Conservation (phyloP, 2,113 vertebrate genomes). For the Pardalotus punctatus region DNA sequence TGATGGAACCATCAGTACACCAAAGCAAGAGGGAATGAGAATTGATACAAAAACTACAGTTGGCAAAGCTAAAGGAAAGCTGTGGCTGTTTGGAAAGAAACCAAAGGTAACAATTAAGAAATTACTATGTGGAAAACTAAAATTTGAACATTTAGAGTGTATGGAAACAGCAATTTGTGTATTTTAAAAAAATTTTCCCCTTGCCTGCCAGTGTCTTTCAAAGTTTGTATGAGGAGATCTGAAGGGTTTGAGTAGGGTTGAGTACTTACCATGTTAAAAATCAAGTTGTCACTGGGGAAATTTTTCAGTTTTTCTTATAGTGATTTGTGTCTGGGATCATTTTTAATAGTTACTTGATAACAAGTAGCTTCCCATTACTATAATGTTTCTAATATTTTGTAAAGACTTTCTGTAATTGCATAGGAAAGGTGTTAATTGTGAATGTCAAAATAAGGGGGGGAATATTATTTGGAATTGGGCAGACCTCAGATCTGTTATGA, state of each 20-base stretch:
- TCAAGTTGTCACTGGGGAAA: neutral
- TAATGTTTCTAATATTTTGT: neutral
- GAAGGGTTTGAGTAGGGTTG: neutral
- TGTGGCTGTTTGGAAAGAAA: conserved; percentile 99
- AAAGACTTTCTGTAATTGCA: neutral
- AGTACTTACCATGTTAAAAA: neutral
- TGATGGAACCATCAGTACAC: conserved; percentile 91
- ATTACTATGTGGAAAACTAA: conserved; percentile 2
- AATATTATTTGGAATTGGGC: neutral
- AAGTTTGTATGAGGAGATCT: neutral
- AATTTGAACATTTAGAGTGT: neutral
- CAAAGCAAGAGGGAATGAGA: conserved; percentile 84
- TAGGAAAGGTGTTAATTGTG: neutral
- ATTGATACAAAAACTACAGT: conserved; percentile 87
- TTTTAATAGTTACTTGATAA: neutral
- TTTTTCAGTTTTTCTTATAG: neutral
- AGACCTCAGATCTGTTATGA: neutral
- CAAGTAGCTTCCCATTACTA: neutral
- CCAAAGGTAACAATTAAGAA: conserved; percentile 85
- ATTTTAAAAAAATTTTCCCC: neutral
- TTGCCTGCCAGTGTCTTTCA: neutral
- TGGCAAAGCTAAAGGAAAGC: conserved; percentile 92
- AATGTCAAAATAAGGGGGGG: neutral
- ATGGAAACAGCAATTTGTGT: neutral
- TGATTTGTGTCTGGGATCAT: neutral